A percentile compares a stretch with the other conserved stretches of the same genome.
Evolutionary conservation across 2,797 vertebrate species (phyloP).

Genomic region (Platalea minor): DNA sequence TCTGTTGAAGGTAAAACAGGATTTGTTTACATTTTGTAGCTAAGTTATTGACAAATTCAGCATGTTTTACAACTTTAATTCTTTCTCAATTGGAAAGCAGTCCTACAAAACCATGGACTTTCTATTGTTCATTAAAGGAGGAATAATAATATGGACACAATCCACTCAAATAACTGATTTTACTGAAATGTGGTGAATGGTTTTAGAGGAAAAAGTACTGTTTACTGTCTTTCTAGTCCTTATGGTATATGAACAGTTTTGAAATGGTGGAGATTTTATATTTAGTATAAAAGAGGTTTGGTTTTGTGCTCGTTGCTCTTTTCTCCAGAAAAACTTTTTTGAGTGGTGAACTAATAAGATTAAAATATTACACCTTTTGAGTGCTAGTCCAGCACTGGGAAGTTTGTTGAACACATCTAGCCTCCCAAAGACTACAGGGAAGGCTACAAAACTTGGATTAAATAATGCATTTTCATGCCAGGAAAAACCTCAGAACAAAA

Average conservation of each 20-base stretch:
- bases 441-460: neutral
- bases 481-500: neutral
- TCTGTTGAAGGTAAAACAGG: neutral
- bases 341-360: neutral
- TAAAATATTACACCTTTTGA: neutral
- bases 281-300: neutral
- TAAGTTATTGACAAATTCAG: neutral
- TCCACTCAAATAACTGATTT: neutral
- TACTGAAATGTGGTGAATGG: neutral
- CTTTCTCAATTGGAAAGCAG: neutral
- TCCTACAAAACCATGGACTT: neutral
- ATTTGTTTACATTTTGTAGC: neutral
- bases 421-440: neutral
- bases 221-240: neutral
- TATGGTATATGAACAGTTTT: neutral
- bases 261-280: neutral
- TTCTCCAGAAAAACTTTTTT: neutral
- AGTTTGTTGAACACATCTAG: neutral
- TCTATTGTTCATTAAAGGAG: neutral
- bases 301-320: neutral
- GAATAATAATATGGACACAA: neutral
- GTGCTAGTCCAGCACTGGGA: neutral
- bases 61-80: neutral
- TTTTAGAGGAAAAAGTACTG: neutral
- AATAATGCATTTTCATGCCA: neutral